Base-by-base conservation (phyloP, 2,888 invertebrate species). In the Hypercompe scribonia region DNA sequence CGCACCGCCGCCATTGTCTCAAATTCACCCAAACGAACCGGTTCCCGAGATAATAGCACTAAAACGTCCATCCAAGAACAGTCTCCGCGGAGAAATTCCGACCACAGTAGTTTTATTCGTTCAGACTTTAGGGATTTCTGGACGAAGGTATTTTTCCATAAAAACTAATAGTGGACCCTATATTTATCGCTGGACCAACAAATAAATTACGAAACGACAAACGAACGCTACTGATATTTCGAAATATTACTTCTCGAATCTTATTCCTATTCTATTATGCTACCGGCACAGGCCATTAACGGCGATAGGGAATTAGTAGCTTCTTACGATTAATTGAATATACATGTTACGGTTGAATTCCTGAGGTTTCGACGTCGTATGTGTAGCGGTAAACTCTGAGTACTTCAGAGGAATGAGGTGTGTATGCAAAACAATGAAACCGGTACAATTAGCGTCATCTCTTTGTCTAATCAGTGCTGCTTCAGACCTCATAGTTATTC, bases 11-110 rank as follows among this genome's bases (percentile, higher is more conserved):
- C 93, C 90, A 94, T 94, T 94, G 93, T 95, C 90, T 94, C 88
- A 93, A 92, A 94, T 93, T 92, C 89, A 89, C 90, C 91, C 88
- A 91, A 92, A 91, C 87, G 85, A 92, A 94, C 95, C 94, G 94
- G 95, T 95, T 88, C 84, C 64, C 85, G 77, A 91, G 91, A 91
- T 94, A 93, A 92, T 93, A 89, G 90, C 87, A 88, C 89, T 88
- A 89, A 84, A 91, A 90, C 88, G 81, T 79, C 75, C 84, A 78
- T 84, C 84, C 80, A 82, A 83, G 78, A 81, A 84, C 74, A 80
- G 80, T 77, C 81, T 65, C 74, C 77, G n/a, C 76, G 70, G 77
- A 79, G 80, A 84, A 80, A 83, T 84, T 80, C 84, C 84, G 72
- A 78, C 79, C 76, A 72, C 76, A 80, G 83, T 80, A 80, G 81